Evolutionary conservation across 2,113 vertebrate species (phyloP), one percentile per base, ranked within the genome.

Genomic region (Oreocharis arfaki): DNA sequence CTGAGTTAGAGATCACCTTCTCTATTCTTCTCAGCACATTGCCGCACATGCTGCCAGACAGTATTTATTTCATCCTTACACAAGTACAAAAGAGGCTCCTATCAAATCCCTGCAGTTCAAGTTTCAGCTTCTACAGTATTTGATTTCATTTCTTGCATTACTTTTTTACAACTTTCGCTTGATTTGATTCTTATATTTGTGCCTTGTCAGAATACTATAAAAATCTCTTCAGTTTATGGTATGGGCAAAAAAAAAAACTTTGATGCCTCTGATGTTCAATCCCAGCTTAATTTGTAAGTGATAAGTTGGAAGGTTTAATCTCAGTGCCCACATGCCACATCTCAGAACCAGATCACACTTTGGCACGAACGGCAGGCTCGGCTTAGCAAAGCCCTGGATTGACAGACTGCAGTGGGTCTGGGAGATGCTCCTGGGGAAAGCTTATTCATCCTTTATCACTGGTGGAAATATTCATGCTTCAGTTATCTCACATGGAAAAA

Each of bases 51-150:
- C 81, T 71, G 74, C 95, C 84, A 97, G 68, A 65, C 2, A 73
- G 42, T 24, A 70, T 90, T 96, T 80, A 88, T 95, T 95, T 89
- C 79, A 56, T 92, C 84, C 85, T 76, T n/a, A 73, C 90, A 64
- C 16, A 35, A 81, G 77, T 85, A 87, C 67, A 92, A 92, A 95
- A 91, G 59, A 69, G 39, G 22, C 15, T 85, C 42, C 87, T 87
- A 63, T 73, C 70, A 85, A 90, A 76, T 78, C 74, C 50, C 75
- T 17, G 16, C 57, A 44, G 70, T 82, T 91, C 65, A 88, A 41
- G 52, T 61, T 88, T 53, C 69, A 71, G 78, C 22, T 91, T 28
- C 68, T 76, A 19, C 61, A 79, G 55, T 69, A 82, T 93, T 79
- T 92, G 49, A 96, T 95, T 92, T 78, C 8, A 13, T 77, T 91